A percentile compares a stretch with the other conserved stretches of the same genome.
Conservation (phyloP, 2,888 invertebrate genomes). For the Globia sparganii region DNA sequence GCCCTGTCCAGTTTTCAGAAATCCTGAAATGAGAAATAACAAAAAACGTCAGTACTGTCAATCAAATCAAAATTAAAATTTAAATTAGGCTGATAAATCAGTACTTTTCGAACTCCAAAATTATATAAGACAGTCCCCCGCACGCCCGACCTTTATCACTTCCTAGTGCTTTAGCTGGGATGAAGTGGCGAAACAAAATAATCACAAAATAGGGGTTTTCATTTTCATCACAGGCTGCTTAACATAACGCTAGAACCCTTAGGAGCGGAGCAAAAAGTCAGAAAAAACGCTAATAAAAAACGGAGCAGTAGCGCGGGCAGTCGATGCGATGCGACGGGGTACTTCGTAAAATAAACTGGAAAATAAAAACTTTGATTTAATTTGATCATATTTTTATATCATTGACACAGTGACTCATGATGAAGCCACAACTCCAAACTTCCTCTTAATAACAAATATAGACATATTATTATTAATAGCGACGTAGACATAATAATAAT, state of each 20-base stretch:
- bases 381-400: background rate
- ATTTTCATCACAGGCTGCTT: too few species aligned
- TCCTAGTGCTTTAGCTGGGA: too few species aligned
- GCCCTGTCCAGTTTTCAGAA: background rate
- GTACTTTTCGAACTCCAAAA: too few species aligned
- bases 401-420: constrained; percentile 4
- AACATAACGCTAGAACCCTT: too few species aligned
- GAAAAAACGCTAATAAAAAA: too few species aligned
- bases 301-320: too few species aligned
- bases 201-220: background rate
- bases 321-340: too few species aligned
- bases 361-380: background rate
- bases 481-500: constrained; percentile 26
- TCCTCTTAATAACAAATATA: background rate
- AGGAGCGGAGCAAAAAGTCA: too few species aligned
- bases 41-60: background rate
- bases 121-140: too few species aligned
- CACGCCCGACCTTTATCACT: too few species aligned
- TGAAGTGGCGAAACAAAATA: background rate
- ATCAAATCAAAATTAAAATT: background rate
- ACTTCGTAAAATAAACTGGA: too few species aligned
- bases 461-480: constrained; percentile 8
- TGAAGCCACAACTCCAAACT: background rate
- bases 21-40: constrained; percentile 21
- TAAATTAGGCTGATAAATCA: too few species aligned